Evolutionary conservation across 2,888 invertebrate species (phyloP).

Genomic region (Pachymerium ferrugineum): DNA sequence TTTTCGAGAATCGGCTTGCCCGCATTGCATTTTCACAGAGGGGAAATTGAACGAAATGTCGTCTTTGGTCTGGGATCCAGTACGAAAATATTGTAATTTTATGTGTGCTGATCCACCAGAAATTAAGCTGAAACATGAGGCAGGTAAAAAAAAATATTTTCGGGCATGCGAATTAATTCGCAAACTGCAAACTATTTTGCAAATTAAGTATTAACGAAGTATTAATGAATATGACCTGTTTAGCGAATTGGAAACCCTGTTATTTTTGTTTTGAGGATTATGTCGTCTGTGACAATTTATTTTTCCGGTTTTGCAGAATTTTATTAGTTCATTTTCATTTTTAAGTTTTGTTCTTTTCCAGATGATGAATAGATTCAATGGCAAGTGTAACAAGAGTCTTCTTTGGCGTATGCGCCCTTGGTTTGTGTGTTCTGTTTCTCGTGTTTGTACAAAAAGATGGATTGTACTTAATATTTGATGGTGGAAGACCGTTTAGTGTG

Average conservation of each 20-base stretch:
- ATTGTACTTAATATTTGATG: neutral
- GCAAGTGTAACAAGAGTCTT: conserved; percentile 28
- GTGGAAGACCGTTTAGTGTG: neutral
- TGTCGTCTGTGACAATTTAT: too few species aligned
- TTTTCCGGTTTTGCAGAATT: too few species aligned
- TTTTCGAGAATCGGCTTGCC: neutral
- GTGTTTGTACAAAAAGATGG: conserved; percentile 16
- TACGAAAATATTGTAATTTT: too few species aligned
- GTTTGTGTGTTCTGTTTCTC: neutral
- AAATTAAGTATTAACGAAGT: neutral
- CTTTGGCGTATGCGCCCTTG: conserved; percentile 25
- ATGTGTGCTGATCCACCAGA: too few species aligned
- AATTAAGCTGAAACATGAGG: too few species aligned
- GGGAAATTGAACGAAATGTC: too few species aligned
- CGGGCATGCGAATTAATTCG: too few species aligned
- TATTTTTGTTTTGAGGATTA: too few species aligned
- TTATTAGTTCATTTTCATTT: too few species aligned
- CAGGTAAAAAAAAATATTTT: too few species aligned
- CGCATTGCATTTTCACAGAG: neutral
- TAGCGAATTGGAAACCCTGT: neutral
- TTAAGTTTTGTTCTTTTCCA: neutral
- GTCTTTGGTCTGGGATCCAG: too few species aligned
- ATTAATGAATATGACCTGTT: neutral
- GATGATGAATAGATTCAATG: neutral
- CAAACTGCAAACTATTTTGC: too few species aligned